Conservation (phyloP, 2,113 vertebrate species). For the Sinocyclocheilus grahami region DNA sequence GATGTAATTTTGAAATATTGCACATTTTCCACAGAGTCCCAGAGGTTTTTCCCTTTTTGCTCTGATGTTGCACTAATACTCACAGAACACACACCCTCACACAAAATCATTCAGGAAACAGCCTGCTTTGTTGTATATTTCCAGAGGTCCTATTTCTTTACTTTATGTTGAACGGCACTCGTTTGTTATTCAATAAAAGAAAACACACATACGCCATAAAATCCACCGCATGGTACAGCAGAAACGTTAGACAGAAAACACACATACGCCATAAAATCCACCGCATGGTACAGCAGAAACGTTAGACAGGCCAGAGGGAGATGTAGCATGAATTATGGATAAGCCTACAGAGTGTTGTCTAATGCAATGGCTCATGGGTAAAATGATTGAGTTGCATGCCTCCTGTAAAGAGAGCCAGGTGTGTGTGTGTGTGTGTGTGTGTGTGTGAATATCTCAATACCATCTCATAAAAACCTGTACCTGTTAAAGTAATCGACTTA, state of each 20-base stretch:
- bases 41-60: slow-evolving; percentile 7
- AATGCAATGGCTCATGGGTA: slow-evolving; percentile 55
- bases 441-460: slow-evolving; percentile 8
- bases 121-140: slow-evolving; percentile 22
- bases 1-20: slow-evolving; percentile 25
- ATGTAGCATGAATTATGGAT: slow-evolving; percentile 58
- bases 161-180: neutral
- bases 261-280: slow-evolving; percentile 5
- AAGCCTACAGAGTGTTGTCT: slow-evolving; percentile 52
- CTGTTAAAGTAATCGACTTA: slow-evolving; percentile 47
- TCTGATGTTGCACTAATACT: slow-evolving; percentile 21
- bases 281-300: slow-evolving; percentile 53
- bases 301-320: slow-evolving; percentile 53
- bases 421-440: neutral
- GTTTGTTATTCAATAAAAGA: slow-evolving; percentile 31
- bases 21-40: neutral
- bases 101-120: slow-evolving; percentile 1
- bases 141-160: slow-evolving; percentile 5
- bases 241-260: slow-evolving; percentile 52
- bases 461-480: neutral
- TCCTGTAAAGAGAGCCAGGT: slow-evolving; percentile 53
- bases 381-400: slow-evolving; percentile 53
- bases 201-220: slow-evolving; percentile 6
- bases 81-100: slow-evolving; percentile 1
- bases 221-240: slow-evolving; percentile 49